phyloP scores from a whole-genome alignment of 2,797 vertebrate species.

The Phataginus tetradactyla region DNA sequence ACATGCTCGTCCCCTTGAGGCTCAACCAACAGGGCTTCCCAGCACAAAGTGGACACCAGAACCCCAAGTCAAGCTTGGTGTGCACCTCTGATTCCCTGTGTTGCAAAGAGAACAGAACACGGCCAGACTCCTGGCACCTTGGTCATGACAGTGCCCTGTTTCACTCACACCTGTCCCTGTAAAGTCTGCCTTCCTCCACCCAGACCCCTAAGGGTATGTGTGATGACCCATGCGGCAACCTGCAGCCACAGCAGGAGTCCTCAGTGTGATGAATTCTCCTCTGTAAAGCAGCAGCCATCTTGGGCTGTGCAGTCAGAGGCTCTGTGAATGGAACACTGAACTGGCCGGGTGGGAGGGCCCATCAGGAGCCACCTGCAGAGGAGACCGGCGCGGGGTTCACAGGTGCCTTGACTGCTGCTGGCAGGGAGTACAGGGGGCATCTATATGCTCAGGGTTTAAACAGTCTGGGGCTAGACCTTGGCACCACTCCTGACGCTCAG shows the following conservation, averaged over 20 bases:
- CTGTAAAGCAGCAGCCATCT: neutral
- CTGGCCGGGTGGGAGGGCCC: neutral
- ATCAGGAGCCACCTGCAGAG: slow-evolving; percentile 1
- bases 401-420: neutral
- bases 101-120: neutral
- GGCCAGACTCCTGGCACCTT: neutral
- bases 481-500: slow-evolving; percentile 30
- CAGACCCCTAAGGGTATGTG: neutral
- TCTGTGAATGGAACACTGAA: neutral
- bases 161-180: neutral
- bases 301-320: neutral
- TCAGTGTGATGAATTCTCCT: neutral
- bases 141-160: slow-evolving; percentile 19
- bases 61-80: neutral
- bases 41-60: neutral
- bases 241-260: neutral
- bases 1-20: neutral
- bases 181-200: neutral
- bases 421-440: neutral
- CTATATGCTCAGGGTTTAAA: neutral
- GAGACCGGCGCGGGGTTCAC: neutral
- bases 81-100: neutral
- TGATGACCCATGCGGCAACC: neutral
- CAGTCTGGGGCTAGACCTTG: slow-evolving; percentile 7
- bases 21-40: neutral